Evolutionary conservation across 2,113 vertebrate genomes (phyloP).

Genomic region (Galeopterus variegatus): DNA sequence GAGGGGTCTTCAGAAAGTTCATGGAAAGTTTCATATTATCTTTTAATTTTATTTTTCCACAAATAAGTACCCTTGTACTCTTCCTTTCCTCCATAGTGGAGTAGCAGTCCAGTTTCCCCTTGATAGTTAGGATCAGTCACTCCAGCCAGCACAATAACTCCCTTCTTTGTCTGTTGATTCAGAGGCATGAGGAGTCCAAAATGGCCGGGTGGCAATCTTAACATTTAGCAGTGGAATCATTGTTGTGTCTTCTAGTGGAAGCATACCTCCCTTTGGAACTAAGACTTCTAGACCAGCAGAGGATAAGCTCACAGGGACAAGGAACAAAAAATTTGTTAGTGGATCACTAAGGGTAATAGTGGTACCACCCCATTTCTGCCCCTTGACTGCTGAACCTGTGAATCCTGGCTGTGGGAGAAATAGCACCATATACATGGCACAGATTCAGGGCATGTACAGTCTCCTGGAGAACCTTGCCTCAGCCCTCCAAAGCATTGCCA

Average conservation of each 20-base stretch:
- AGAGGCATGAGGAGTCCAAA: conserved; percentile 6
- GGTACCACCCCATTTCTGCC: neutral
- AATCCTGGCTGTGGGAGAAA: conserved; percentile 38
- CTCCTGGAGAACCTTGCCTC: neutral
- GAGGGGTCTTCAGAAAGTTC: too few species aligned
- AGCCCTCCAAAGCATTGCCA: neutral
- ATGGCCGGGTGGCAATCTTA: conserved; percentile 16
- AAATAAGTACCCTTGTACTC: neutral
- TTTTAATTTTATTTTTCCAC: too few species aligned
- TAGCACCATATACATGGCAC: neutral
- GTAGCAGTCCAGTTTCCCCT: neutral
- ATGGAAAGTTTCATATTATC: too few species aligned
- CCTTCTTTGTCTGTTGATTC: conserved; percentile 49
- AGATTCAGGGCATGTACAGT: neutral
- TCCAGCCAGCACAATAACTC: neutral
- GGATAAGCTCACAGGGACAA: neutral
- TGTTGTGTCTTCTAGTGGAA: neutral
- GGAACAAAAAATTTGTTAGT: conserved; percentile 51
- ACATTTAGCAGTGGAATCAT: conserved; percentile 41
- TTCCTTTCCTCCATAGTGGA: neutral
- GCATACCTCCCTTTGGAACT: conserved; percentile 45
- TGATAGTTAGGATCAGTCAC: neutral
- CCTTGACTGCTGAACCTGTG: conserved; percentile 13
- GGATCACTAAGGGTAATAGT: neutral
- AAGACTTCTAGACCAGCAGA: conserved; percentile 23